Base-by-base conservation (phyloP, 2,113 vertebrate species). In the Girardinichthys multiradiatus region DNA sequence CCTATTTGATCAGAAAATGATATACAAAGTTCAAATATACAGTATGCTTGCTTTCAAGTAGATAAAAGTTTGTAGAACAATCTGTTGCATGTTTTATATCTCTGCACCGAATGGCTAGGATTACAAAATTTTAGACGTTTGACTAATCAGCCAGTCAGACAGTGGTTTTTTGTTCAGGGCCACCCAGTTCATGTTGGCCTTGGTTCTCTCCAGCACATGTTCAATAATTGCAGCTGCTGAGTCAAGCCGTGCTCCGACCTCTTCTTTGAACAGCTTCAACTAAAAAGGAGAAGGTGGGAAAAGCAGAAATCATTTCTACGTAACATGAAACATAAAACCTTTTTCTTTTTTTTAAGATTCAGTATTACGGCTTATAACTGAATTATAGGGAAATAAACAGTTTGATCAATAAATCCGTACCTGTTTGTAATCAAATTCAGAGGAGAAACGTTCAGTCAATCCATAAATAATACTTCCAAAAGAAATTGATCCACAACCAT, bases 111-210 rank as follows among this genome's bases (percentile, higher is more conserved):
- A 7, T 24, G 21, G 21, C 45, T 24, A 15, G 19, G 21, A 8
- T 51, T 14, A 30, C 7, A 21, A 62, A 0, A 10, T 24, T 48
- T 30, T 57, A 1, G 60, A 10, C 0, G 68, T 35, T 72, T 30
- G 74, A 0, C 0, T 0, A 3, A 0, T 8, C 66, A 98, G 96
- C 96, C 97, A 98, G 0, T 6, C 0, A 4, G 86, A 11, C 57
- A 97, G 94, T 0, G 0, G 0, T 0, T 28, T 9, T 84, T 80
- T 85, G 90, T 98, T 97, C 54, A 89, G 64, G 0, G 70, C 74
- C 69, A 97, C 93, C 97, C 97, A 98, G 3, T 94, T 90, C 30
- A 96, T 96, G 90, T 97, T 97, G 58, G 94, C 70, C 1, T 83
- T 92, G 0, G 95, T 96, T 57, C 69, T 93, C 90, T 98, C 96